Evolutionary conservation across 1,140 invertebrate genomes (phyloP), one percentile per base, ranked within the genome.

Genomic region (Campodea augens): DNA sequence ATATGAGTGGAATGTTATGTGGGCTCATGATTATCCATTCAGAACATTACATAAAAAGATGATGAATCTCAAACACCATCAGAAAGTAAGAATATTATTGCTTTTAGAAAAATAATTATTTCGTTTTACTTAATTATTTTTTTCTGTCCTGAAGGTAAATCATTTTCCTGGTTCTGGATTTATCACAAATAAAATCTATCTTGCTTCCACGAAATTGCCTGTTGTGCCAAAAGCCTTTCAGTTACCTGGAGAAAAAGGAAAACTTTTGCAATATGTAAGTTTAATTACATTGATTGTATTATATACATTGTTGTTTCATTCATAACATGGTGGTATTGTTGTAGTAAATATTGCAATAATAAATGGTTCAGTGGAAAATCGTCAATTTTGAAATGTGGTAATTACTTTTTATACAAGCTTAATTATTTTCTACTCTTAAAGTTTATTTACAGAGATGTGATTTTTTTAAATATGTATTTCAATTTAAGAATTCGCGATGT

Each of bases 11-110:
- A 74, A 82, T 57, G 63, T 95, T 3, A 58, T 96, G 4, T 97
- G 91, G 91, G 77, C 87, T 1, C 86, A 93, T 61, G 84, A 91
- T 55, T 96, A 90, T 62, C 90, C 89, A 2, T 95, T 92, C 56
- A 65, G 68, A 36, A 62, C 60, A 1, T 54, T 84, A 2, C 65
- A 73, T 22, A 56, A 70, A 0, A 58, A 69, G 48, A 55, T 86
- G 10, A 70, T 64, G 45, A 69, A 69, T 52, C 57, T 91, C 13
- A 74, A 76, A 53, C 55, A 69, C 5, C 64, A 84, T 63, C 87
- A 92, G 57, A 77, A 69, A 56, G 66, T 69, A 52, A 52, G 41
- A 38, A n/a, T 41, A 15, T 39, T 12, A 22, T 27, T 4, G 39
- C 25, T 12, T 12, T 3, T 23, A 15, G 4, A 44, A 3, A 43